phyloP scores from a whole-genome alignment of 2,113 vertebrate genomes.

The Gallinago jamesoni region DNA sequence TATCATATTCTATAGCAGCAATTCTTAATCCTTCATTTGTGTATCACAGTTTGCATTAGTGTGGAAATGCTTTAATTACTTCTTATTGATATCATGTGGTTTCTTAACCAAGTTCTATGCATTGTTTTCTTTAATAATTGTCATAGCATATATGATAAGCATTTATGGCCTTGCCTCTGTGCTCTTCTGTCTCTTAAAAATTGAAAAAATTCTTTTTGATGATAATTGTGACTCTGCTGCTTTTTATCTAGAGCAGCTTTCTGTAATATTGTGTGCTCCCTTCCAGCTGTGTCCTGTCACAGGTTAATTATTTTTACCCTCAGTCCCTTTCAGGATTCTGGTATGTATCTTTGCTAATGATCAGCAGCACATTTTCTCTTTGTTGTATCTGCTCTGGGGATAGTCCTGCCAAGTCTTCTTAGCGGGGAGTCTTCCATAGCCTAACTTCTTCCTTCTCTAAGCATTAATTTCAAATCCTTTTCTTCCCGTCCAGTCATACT shows the following conservation, averaged over 20 bases:
- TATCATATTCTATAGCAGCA: background rate
- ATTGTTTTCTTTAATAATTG: background rate
- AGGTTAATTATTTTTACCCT: constrained; percentile 28
- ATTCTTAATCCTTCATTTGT: background rate
- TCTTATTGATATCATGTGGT: background rate
- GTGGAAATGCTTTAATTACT: background rate
- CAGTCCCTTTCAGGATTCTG: background rate
- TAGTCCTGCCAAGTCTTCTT: background rate
- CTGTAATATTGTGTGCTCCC: background rate
- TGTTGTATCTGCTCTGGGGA: background rate
- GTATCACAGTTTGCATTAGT: background rate
- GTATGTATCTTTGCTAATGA: background rate
- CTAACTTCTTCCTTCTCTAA: background rate
- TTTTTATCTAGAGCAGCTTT: background rate
- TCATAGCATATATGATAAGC: background rate
- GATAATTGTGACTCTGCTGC: background rate
- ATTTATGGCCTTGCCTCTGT: background rate
- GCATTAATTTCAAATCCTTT: constrained; percentile 17
- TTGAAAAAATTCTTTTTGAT: background rate
- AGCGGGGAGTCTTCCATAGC: background rate
- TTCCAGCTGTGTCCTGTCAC: background rate
- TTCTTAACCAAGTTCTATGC: background rate
- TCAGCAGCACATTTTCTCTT: background rate
- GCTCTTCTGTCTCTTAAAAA: background rate
- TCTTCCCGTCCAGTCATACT: background rate